Conservation (phyloP, 1,140 invertebrate genomes). For the Brachionus asplanchnoidis region DNA sequence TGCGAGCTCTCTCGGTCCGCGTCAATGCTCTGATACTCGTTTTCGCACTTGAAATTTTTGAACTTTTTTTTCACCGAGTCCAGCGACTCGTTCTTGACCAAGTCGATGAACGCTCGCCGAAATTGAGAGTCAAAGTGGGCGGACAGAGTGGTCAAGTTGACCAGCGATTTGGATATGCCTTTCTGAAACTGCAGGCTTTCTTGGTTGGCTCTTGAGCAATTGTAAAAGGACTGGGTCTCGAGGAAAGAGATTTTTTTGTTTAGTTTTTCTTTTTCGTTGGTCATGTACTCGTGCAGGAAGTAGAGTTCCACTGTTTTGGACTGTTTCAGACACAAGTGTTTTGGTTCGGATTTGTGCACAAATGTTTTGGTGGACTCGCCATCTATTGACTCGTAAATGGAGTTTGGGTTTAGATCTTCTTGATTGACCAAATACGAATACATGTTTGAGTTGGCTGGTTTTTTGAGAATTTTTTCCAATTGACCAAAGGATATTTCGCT, state of each 20-base stretch:
- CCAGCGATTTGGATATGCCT: neutral
- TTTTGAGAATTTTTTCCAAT: neutral
- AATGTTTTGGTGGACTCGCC: constrained; percentile 9
- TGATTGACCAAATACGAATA: neutral
- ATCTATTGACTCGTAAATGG: constrained; percentile 29
- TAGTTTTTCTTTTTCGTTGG: constrained; percentile 4
- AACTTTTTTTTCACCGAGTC: constrained; percentile 27
- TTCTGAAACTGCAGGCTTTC: neutral
- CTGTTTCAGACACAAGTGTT: neutral
- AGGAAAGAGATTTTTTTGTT: constrained; percentile 16
- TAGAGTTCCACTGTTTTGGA: constrained; percentile 16
- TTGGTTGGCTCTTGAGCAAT: constrained; percentile 20
- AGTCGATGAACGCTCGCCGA: neutral
- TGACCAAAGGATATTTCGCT: neutral
- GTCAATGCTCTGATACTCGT: constrained; percentile 19
- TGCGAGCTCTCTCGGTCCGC: neutral
- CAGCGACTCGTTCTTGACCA: constrained; percentile 11
- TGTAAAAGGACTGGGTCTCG: neutral
- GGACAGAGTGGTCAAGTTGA: neutral
- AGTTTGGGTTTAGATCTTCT: neutral
- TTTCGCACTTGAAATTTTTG: neutral
- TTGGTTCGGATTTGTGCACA: neutral
- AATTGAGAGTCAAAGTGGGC: neutral
- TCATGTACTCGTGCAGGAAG: neutral
- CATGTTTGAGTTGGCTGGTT: neutral